Base-by-base conservation (phyloP, 2,888 invertebrate species). In the Drosophila borborema region DNA sequence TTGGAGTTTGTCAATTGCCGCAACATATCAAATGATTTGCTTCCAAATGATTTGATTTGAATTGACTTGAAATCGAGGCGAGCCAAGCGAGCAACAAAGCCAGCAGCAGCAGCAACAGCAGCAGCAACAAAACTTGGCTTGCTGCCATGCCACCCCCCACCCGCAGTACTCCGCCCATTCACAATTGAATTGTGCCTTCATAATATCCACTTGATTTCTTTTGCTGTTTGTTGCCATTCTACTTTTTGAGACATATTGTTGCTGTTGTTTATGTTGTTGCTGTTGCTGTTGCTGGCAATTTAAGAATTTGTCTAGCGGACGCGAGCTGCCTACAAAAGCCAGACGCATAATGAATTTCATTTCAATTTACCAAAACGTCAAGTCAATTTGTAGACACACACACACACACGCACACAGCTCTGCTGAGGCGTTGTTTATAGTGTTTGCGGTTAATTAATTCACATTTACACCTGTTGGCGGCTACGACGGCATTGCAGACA, bases 361-460 rank as follows among this genome's bases (percentile, higher is more conserved):
- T 87, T 85, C 87, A 85, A 87, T 85, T 85, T 89, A 46, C 68
- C 70, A 68, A 83, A 89, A 77, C 74, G 74, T 67, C 85, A 85
- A 65, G 77, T 77, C 89, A 81, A 85, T 89, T 89, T 85, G 85
- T 87, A 80, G 75, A 69, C 67, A 46, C 46, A 61, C 65, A 65
- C 61, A 55, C 43, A 62, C 60, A 28, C 48, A n/a, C 28, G 28
- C 48, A 9, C 45, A 45, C 20, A 41, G 2, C 38, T n/a, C 16
- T 16, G 69, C 45, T 43, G 58, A 86, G 85, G 85, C 72, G 90
- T 84, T 91, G 90, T 89, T 91, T 92, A 91, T 91, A 92, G 87
- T 89, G 79, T 91, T 91, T 91, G 88, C 84, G 92, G 92, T 92
- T 92, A 92, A 92, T 92, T 92, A 92, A 92, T 92, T 92, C 89